Base-by-base conservation (phyloP, 2,113 vertebrate genomes). In the Tinamus guttatus region DNA sequence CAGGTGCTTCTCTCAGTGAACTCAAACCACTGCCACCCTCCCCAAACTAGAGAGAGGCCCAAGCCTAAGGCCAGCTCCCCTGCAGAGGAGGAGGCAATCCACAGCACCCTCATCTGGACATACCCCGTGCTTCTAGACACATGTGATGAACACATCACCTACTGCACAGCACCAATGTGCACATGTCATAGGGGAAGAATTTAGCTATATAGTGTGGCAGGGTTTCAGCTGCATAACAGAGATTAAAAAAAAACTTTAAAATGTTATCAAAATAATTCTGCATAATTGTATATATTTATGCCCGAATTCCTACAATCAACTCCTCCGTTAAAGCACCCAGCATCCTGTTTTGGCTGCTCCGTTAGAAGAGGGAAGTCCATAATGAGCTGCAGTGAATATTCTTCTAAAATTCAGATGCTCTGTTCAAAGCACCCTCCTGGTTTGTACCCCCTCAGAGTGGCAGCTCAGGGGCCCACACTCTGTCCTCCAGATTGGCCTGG, bases 181-280 rank as follows among this genome's bases (percentile, higher is more conserved):
- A 67, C 47, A 30, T 52, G 60, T 21, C 24, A 7, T 69, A 58
- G 36, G 32, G 70, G 70, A 38, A 81, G n/a, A 78, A 40, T 65
- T 69, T n/a, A 52, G 12, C 1, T 86, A 81, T 81, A 11, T 76
- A 89, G 70, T 71, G 58, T 94, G 94, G 95, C 89, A 89, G 74
- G 67, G 52, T 52, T 96, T 84, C 56, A 86, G 87, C 62, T 94
- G 77, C 93, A 89, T 92, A 97, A 90, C 89, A 93, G 90, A 97
- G 90, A 93, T 91, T 93, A 49, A 49, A 49, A 49, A 22, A 49
- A 49, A 49, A 89, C 75, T 95, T 89, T 90, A 85, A 75, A 92
- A 51, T 89, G 81, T 77, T 89, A 93, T 89, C 70, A 84, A 88
- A 96, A 74, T 90, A 95, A 97, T 85, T 96, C 87, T 96, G 82